Base-by-base conservation (phyloP, 2,113 vertebrate species). In the Anarrhichthys ocellatus region DNA sequence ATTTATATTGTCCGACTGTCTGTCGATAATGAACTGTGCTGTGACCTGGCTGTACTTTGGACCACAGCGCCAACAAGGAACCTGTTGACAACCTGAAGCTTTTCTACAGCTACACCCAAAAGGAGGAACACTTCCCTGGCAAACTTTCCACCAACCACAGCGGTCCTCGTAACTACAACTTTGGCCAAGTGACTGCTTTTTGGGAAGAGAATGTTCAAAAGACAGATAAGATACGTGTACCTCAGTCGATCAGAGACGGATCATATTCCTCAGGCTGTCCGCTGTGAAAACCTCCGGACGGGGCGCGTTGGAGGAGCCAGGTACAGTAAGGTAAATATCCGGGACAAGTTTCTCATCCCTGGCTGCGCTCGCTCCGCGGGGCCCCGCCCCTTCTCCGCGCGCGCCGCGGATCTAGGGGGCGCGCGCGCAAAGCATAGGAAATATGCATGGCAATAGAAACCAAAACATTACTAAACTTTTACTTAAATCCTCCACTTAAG, bases 261-360 rank as follows among this genome's bases (percentile, higher is more conserved):
- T 73, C 83, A 81, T 84, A 8, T 36, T 61, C 63, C 61, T 66
- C 71, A 13, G 46, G 44, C 17, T 27, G 54, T 86, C 83, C 69
- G 78, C 67, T 3, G 88, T 14, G 69, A 66, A 74, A 24, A 34
- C 40, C 52, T 83, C 75, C 40, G 78, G 52, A 64, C 89, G 70
- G 82, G 84, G 81, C 6, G 83, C 81, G 92, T 85, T 79, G 32
- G 78, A 36, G 10, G 74, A 86, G 65, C 80, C 93, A 93, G 92
- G 93, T 93, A 88, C 2, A 88, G 86, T 83, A 77, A 89, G 92
- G 92, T 93, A 94, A 94, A 94, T 92, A 94, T 94, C 94, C 93
- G 92, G 92, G 91, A 93, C 80, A 88, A 92, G 86, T 90, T 90
- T 89, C 87, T 86, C 91, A 91, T 93, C 93, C 84, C 89, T 75